Conservation (phyloP, 92 coral and sea anemone genomes). For the Zoanthus gigantus region DNA sequence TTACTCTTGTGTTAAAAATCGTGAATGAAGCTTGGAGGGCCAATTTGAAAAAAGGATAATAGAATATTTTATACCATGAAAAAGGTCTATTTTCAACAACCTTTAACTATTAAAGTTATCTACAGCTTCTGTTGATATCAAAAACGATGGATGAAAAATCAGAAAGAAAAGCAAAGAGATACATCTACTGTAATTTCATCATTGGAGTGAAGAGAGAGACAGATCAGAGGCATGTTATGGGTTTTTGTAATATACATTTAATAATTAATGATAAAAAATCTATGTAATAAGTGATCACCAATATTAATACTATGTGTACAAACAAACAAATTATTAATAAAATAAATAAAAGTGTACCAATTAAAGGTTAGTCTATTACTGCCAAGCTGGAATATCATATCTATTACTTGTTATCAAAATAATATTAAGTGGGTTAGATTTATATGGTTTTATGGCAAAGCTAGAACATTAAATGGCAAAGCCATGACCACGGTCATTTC, state of each 20-base stretch:
- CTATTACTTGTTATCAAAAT: slow-evolving; percentile 25
- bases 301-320: not conserved
- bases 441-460: slow-evolving; percentile 37
- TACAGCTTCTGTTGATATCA: too few species aligned
- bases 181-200: too few species aligned
- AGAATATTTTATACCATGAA: too few species aligned
- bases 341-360: slow-evolving; percentile 18
- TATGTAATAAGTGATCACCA: not conserved
- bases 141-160: too few species aligned
- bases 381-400: slow-evolving; percentile 81
- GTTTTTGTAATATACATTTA: not conserved
- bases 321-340: slow-evolving; percentile 1
- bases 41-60: too few species aligned
- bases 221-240: too few species aligned
- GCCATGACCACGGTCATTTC: slow-evolving; percentile 13
- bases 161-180: too few species aligned
- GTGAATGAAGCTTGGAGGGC: too few species aligned
- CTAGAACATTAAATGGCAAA: slow-evolving; percentile 11
- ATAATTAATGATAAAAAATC: not conserved
- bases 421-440: slow-evolving; percentile 32
- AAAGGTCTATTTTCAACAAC: too few species aligned
- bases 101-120: too few species aligned
- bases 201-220: not conserved
- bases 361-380: slow-evolving; percentile 85
- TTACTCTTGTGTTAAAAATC: too few species aligned